Percentiles rank a stretch among this genome's conserved stretches.
phyloP scores from a whole-genome alignment of 2,888 invertebrate species.

The Unio pictorum region DNA sequence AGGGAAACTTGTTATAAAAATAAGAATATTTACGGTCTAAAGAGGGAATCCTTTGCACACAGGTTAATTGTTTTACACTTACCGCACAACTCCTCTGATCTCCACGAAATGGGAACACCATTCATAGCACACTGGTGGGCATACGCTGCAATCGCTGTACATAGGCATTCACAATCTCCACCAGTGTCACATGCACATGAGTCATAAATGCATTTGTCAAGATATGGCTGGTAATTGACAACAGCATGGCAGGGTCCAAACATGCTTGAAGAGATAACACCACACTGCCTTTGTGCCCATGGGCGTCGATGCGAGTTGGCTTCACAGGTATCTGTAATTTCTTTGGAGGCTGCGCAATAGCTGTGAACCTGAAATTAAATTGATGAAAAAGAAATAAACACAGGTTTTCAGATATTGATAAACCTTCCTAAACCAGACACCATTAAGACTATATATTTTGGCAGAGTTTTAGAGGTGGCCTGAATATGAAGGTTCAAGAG shows the following conservation, averaged over 20 bases:
- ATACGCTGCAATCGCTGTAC: slow-evolving; percentile 90
- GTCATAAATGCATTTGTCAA: slow-evolving; percentile 85
- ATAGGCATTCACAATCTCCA: slow-evolving; percentile 90
- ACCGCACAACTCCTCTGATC: slow-evolving; percentile 84
- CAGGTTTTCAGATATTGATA: not conserved
- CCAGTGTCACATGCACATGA: slow-evolving; percentile 91
- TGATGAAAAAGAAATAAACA: not conserved
- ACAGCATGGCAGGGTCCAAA: slow-evolving; percentile 86
- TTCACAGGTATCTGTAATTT: slow-evolving; percentile 77
- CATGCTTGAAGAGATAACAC: slow-evolving; percentile 80
- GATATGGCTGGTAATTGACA: slow-evolving; percentile 79
- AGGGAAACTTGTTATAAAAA: no score
- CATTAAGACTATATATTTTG: no score
- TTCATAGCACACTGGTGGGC: slow-evolving; percentile 85
- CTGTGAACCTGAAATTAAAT: slow-evolving; percentile 21
- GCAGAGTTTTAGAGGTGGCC: no score
- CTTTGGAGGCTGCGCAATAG: slow-evolving; percentile 74
- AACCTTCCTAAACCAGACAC: no score
- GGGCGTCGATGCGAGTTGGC: slow-evolving; percentile 83
- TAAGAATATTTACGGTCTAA: no score
- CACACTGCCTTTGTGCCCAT: slow-evolving; percentile 86
- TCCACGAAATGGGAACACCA: slow-evolving; percentile 86
- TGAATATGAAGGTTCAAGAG: no score
- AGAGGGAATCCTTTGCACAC: no score
- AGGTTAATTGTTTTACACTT: slow-evolving; percentile 28